Percentiles rank a stretch among this genome's conserved stretches.
These are phyloP conservation scores for Megaceryle alcyon DNA, from an alignment of 2,797 vertebrate genomes.

Conservation along the genomic window DNA sequence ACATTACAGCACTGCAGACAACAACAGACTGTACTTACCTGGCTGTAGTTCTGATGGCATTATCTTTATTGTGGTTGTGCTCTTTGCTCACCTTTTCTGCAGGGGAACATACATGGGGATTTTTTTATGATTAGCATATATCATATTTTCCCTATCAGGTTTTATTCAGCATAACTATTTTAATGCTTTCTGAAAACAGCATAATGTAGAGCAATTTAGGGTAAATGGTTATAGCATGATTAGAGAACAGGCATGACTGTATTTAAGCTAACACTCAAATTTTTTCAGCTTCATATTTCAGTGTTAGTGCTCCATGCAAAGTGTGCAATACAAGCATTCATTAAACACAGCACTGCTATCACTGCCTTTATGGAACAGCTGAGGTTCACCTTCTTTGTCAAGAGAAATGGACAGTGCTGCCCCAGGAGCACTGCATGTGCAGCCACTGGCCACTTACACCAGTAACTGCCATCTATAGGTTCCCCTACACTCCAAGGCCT, in stretches of 20 bases:
- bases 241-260: neutral
- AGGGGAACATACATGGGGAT: constrained; percentile 30
- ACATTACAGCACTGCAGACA: neutral
- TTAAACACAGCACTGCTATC: neutral
- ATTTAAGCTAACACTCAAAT: neutral
- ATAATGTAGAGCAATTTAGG: neutral
- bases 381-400: constrained; percentile 3
- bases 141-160: neutral
- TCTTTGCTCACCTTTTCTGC: constrained; percentile 99
- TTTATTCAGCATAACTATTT: neutral
- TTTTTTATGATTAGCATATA: neutral
- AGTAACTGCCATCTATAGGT: constrained; percentile 54
- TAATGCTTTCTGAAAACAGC: neutral
- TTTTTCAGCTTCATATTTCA: neutral
- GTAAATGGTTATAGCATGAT: neutral
- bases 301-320: neutral
- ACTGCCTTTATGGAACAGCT: neutral
- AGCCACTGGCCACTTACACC: neutral
- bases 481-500: constrained; percentile 3
- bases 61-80: constrained; percentile 93
- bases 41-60: constrained; percentile 88
- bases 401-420: neutral
- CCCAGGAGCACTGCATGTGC: neutral
- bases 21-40: constrained; percentile 81
- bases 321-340: neutral